Conservation (phyloP, 1,140 invertebrate species). For the Ridgeia piscesae region DNA sequence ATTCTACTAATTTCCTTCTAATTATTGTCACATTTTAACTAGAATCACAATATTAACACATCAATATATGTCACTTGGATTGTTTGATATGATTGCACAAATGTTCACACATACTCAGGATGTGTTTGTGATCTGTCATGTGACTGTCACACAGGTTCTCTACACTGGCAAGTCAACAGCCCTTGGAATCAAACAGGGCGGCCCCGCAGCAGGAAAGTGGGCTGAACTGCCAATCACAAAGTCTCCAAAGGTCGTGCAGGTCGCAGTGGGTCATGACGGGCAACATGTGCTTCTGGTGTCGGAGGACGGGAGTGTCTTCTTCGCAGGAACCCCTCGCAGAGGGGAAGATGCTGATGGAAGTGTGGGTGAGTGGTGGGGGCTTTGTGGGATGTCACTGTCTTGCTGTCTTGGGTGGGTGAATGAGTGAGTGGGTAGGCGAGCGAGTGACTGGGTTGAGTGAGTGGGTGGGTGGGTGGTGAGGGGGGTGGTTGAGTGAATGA, state of each 20-base stretch:
- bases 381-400: too few species aligned
- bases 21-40: neutral
- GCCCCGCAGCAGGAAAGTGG: slow-evolving; percentile 68
- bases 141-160: slow-evolving; percentile 62
- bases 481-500: too few species aligned
- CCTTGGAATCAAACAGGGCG: slow-evolving; percentile 72
- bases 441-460: neutral
- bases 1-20: neutral
- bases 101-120: neutral
- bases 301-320: slow-evolving; percentile 86
- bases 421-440: neutral
- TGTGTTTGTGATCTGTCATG: neutral
- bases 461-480: too few species aligned
- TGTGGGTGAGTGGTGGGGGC: slow-evolving; percentile 40
- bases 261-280: slow-evolving; percentile 90
- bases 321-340: slow-evolving; percentile 83
- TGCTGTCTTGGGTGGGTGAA: neutral
- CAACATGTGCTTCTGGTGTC: slow-evolving; percentile 83
- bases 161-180: slow-evolving; percentile 77
- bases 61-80: too few species aligned
- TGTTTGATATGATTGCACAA: neutral
- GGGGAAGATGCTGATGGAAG: slow-evolving; percentile 87
- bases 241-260: slow-evolving; percentile 73
- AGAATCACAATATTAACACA: too few species aligned
- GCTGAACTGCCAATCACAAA: slow-evolving; percentile 76